phyloP scores from a whole-genome alignment of 1,140 invertebrate genomes.

The Plodia interpunctella region DNA sequence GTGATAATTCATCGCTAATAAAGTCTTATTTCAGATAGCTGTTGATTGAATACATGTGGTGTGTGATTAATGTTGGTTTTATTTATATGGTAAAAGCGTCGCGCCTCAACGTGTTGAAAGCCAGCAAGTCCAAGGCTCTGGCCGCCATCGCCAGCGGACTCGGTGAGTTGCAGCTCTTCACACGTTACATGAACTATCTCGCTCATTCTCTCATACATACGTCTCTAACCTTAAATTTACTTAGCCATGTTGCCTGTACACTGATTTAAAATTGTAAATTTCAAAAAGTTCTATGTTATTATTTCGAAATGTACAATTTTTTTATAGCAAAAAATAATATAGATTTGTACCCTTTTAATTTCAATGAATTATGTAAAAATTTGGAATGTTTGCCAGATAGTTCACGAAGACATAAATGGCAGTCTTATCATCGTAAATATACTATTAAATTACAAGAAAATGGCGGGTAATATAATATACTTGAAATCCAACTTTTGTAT shows the following conservation, averaged over 20 bases:
- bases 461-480: too few species aligned
- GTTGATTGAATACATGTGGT: constrained; percentile 64
- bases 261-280: too few species aligned
- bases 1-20: constrained; percentile 55
- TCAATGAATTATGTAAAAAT: too few species aligned
- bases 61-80: constrained; percentile 75
- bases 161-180: constrained; percentile 51
- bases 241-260: too few species aligned
- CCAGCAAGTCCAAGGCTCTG: constrained; percentile 75
- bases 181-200: constrained; percentile 26
- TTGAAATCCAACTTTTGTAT: too few species aligned
- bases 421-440: constrained; percentile 20
- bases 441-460: too few species aligned
- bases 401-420: constrained; percentile 39
- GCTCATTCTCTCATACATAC: constrained; percentile 22
- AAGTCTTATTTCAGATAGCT: constrained; percentile 74
- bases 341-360: too few species aligned
- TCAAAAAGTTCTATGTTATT: too few species aligned
- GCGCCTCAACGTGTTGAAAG: constrained; percentile 74
- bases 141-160: constrained; percentile 73
- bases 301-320: too few species aligned
- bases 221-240: not conserved
- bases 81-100: constrained; percentile 78
- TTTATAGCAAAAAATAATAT: too few species aligned
- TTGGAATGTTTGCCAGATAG: constrained; percentile 41